Conservation (phyloP, 2,113 vertebrate species). For the Platycercus adscitus region DNA sequence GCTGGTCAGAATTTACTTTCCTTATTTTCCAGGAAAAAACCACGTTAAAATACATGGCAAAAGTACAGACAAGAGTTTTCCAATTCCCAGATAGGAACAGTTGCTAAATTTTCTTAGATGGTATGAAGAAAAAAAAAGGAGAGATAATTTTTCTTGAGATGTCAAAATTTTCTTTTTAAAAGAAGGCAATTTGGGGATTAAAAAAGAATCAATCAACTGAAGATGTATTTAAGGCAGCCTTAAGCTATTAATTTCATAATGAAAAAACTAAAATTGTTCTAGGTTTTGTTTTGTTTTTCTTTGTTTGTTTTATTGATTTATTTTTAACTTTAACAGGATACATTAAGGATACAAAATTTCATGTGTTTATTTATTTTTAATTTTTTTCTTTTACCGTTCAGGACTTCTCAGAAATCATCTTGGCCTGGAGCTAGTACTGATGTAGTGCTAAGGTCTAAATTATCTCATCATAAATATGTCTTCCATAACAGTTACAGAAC, state of each 20-base stretch:
- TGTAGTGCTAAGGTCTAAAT: neutral
- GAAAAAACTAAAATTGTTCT: neutral
- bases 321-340: neutral
- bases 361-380: neutral
- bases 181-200: neutral
- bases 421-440: neutral
- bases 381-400: neutral
- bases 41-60: fast-evolving
- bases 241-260: neutral
- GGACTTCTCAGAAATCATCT: neutral
- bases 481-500: neutral
- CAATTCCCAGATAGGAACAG: neutral
- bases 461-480: neutral
- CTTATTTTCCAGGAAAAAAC: neutral
- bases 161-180: neutral
- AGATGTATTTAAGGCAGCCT: neutral
- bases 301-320: neutral
- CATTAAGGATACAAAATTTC: neutral
- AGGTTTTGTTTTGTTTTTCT: neutral
- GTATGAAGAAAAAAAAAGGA: neutral
- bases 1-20: neutral
- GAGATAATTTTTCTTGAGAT: neutral
- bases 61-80: neutral
- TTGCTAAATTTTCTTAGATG: neutral
- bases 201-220: neutral